Evolutionary conservation across 2,113 vertebrate species (phyloP), one percentile per base, ranked within the genome.

Genomic region (Crotalus viridis): DNA sequence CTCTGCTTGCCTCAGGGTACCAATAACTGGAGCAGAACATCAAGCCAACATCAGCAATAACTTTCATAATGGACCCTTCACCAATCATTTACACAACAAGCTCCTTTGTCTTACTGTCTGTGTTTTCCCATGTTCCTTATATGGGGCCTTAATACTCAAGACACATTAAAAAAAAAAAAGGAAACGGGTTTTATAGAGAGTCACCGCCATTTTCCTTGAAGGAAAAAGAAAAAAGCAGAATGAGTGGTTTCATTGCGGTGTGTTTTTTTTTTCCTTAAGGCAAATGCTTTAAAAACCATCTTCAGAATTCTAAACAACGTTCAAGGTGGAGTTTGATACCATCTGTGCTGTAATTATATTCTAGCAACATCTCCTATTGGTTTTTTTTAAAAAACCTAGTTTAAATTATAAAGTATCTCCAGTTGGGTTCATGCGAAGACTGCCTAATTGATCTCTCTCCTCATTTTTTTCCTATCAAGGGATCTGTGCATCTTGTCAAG

Each of bases 21-120:
- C 74, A 92, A 90, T 92, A 89, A 87, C 56, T 52, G 91, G 81
- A 89, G 74, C 56, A 39, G 56, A 46, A 90, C 88, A 55, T 48
- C 56, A 90, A 93, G 92, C 4, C 0, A 56, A 93, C 19, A 86
- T 87, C 74, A 64, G 87, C 74, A 93, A 89, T 55, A 93, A 64
- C 10, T 46, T 69, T 92, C 57, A 93, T 91, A 95, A 89, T 0
- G 57, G 86, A 92, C 7, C 39, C 33, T 94, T 90, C 74, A 86
- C 6, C 48, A 26, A 54, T 28, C 4, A 89, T 93, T 89, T 59
- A 91, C 64, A 91, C 39, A 2, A 92, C 56, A 46, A 92, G 61
- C 33, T 64, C 19, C 5, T 3, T 46, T 89, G 46, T 56, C 91
- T 94, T 85, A 28, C 26, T 92, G 7, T 24, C 12, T 56, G 48